Percentiles rank a stretch among this genome's conserved stretches.
phyloP scores from a whole-genome alignment of 2,888 invertebrate genomes.

The Hofmannophila pseudospretella region DNA sequence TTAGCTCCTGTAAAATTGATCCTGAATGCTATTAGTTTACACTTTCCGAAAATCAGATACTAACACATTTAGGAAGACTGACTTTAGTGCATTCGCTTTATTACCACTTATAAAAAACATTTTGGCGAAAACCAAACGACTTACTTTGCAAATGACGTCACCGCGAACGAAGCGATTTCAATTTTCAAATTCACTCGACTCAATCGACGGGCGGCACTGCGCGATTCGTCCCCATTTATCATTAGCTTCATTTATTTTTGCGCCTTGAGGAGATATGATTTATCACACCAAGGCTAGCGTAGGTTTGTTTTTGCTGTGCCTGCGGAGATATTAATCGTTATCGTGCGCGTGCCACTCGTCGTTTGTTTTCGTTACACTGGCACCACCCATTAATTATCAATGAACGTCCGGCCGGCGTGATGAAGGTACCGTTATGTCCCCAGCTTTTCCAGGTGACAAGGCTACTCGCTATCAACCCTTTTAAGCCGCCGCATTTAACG shows the following conservation, averaged over 20 bases:
- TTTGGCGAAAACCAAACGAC: too few relatives aligned
- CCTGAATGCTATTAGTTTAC: too few relatives aligned
- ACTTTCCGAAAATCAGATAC: too few relatives aligned
- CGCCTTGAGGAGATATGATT: constrained; percentile 73
- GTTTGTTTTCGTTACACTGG: constrained; percentile 76
- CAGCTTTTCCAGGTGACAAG: constrained; percentile 71
- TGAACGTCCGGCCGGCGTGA: constrained; percentile 71
- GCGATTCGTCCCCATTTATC: constrained; percentile 70
- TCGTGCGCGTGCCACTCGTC: constrained; percentile 69
- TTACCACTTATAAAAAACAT: too few relatives aligned
- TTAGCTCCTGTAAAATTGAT: too few relatives aligned
- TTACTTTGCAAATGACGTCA: constrained; percentile 2
- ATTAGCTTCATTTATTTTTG: constrained; percentile 77
- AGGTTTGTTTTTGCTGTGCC: constrained; percentile 73
- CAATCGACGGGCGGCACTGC: constrained; percentile 52
- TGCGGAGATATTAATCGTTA: constrained; percentile 75
- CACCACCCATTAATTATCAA: constrained; percentile 76
- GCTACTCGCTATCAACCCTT: constrained; percentile 72
- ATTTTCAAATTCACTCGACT: constrained; percentile 57
- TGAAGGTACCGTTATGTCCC: constrained; percentile 69
- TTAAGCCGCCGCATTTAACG: constrained; percentile 74
- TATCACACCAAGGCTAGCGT: constrained; percentile 67
- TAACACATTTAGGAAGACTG: too few relatives aligned
- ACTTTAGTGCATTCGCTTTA: too few relatives aligned
- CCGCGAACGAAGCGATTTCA: constrained; percentile 32